phyloP scores from a whole-genome alignment of 2,113 vertebrate species.

The Myotis brandtii region DNA sequence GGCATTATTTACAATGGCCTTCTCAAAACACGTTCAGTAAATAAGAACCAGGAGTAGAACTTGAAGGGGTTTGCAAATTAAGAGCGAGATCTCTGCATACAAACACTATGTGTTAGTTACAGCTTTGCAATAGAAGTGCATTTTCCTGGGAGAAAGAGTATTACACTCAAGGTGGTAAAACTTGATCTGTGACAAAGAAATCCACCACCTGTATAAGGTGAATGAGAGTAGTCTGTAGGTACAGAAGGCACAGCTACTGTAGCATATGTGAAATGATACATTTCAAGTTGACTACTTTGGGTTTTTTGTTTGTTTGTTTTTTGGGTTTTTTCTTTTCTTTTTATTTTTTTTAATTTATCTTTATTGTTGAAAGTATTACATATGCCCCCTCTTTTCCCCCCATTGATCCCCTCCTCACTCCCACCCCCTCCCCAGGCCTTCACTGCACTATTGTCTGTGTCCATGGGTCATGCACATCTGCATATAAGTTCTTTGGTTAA shows the following conservation, averaged over 20 bases:
- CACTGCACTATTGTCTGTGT: too few relatives aligned
- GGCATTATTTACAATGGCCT: slow-evolving; percentile 34
- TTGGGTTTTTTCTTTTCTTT: too few relatives aligned
- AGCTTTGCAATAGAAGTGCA: background rate
- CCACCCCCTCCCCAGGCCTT: too few relatives aligned
- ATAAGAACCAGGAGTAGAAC: slow-evolving; percentile 50
- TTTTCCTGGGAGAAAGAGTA: background rate
- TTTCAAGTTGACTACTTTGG: background rate
- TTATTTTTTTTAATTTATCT: too few relatives aligned
- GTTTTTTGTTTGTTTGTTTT: too few relatives aligned
- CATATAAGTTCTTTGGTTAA: too few relatives aligned
- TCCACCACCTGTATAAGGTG: background rate
- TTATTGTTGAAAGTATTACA: too few relatives aligned
- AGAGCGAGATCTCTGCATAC: background rate
- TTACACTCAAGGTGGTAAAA: background rate
- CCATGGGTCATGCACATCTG: too few relatives aligned
- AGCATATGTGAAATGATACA: background rate
- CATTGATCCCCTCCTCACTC: too few relatives aligned
- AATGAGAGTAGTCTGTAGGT: background rate
- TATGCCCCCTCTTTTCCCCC: too few relatives aligned
- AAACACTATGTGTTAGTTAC: background rate
- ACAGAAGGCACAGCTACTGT: background rate
- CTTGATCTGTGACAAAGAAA: background rate
- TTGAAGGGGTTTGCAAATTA: background rate
- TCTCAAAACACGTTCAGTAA: slow-evolving; percentile 30